Conservation (phyloP, 2,113 vertebrate genomes). For the Gambusia affinis region DNA sequence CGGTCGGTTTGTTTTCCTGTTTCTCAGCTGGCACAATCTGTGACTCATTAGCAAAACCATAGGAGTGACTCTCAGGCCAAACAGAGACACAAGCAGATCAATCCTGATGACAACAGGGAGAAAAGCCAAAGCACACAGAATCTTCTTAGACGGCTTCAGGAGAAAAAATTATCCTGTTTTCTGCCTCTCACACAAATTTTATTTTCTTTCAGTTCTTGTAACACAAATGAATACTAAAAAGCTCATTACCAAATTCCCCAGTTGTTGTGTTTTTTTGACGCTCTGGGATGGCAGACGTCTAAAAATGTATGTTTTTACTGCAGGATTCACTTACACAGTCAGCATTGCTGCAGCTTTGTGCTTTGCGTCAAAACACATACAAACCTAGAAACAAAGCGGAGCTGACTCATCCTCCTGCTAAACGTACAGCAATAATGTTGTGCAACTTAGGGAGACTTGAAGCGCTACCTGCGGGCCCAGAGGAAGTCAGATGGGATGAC, state of each 20-base stretch:
- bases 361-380: conserved; percentile 12
- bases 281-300: conserved; percentile 35
- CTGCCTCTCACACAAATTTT: conserved; percentile 38
- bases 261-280: conserved; percentile 21
- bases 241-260: conserved; percentile 46
- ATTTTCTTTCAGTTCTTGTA: conserved; percentile 37
- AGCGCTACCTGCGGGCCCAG: conserved; percentile 89
- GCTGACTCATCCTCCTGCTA: conserved; percentile 1
- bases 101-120: conserved; percentile 30
- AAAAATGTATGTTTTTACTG: conserved; percentile 37
- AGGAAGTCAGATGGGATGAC: conserved; percentile 89
- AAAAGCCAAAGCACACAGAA: conserved; percentile 33
- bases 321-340: conserved; percentile 25
- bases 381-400: neutral
- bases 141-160: conserved; percentile 10
- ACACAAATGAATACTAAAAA: conserved; percentile 44
- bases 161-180: conserved; percentile 31
- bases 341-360: conserved; percentile 22
- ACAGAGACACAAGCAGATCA: conserved; percentile 52
- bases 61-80: conserved; percentile 39
- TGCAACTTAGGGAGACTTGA: conserved; percentile 86
- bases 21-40: conserved; percentile 27
- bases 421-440: conserved; percentile 13
- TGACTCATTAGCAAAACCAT: conserved; percentile 49
- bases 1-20: conserved; percentile 33